Percentiles rank a stretch among this genome's conserved stretches.
These are phyloP conservation scores for Etheostoma nigrum DNA, from an alignment of 2,797 vertebrate genomes.

Conservation along the genomic window DNA sequence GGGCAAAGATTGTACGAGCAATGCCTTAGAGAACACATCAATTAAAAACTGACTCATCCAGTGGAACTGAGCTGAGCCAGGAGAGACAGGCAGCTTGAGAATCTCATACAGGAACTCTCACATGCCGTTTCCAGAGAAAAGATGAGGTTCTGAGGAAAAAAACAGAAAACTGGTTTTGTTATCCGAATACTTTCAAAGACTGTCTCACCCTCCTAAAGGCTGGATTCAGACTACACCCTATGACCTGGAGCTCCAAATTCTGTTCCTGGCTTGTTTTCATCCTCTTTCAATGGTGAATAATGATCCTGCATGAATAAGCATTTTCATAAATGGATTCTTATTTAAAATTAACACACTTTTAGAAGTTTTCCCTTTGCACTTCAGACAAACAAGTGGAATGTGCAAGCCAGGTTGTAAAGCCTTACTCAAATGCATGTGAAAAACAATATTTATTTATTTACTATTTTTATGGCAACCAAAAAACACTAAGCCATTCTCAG, in stretches of 20 bases:
- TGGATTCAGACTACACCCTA: slow-evolving; percentile 56
- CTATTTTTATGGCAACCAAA: slow-evolving; percentile 72
- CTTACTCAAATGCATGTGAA: slow-evolving; percentile 82
- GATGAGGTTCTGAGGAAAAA: slow-evolving; percentile 35
- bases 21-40: slow-evolving; percentile 87
- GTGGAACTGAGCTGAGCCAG: slow-evolving; percentile 74
- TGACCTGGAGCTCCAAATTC: slow-evolving; percentile 56
- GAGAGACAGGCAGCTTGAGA: slow-evolving; percentile 44
- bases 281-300: slow-evolving; percentile 57
- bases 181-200: slow-evolving; percentile 60
- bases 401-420: slow-evolving; percentile 82
- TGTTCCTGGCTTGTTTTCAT: slow-evolving; percentile 63
- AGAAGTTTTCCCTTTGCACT: slow-evolving; percentile 74
- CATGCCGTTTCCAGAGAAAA: slow-evolving; percentile 56
- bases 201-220: slow-evolving; percentile 40
- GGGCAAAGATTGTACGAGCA: slow-evolving; percentile 83
- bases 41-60: slow-evolving; percentile 80
- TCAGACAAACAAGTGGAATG: slow-evolving; percentile 75
- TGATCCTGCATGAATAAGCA: slow-evolving; percentile 73
- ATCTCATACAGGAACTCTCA: slow-evolving; percentile 44
- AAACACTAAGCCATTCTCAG: slow-evolving; percentile 78
- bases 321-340: slow-evolving; percentile 66
- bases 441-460: slow-evolving; percentile 78
- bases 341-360: slow-evolving; percentile 62
- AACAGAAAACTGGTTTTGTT: slow-evolving; percentile 33